Conservation (phyloP, 1,140 invertebrate genomes). For the Drosophila nikananu region DNA sequence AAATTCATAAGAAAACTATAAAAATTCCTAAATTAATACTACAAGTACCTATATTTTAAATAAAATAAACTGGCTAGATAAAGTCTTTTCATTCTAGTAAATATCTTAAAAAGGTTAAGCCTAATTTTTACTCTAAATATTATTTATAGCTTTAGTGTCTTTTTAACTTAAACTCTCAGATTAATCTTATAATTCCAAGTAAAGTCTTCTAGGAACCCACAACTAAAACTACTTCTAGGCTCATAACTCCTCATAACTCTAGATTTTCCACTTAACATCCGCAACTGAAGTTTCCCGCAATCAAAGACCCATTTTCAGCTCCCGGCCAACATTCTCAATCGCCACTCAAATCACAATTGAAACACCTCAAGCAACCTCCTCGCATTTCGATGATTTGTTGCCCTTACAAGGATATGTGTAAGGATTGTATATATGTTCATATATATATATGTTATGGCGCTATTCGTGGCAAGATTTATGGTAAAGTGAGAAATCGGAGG, state of each 20-base stretch:
- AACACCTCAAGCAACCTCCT: slow-evolving; percentile 49
- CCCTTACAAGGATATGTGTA: slow-evolving; percentile 44
- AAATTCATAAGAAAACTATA: too few species aligned
- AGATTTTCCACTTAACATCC: slow-evolving; percentile 1
- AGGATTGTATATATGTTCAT: slow-evolving; percentile 28
- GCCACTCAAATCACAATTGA: slow-evolving; percentile 41
- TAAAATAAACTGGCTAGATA: too few species aligned
- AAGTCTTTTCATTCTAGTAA: too few species aligned
- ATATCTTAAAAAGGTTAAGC: too few species aligned
- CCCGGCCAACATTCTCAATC: slow-evolving; percentile 36
- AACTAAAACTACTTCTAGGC: neutral
- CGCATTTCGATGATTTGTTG: slow-evolving; percentile 67
- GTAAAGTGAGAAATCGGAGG: slow-evolving; percentile 8
- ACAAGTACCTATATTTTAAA: too few species aligned
- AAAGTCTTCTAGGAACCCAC: neutral
- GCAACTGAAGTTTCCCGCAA: slow-evolving; percentile 22
- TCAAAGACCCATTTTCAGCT: slow-evolving; percentile 37
- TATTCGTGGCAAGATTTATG: slow-evolving; percentile 71
- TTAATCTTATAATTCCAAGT: neutral
- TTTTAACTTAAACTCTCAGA: too few species aligned
- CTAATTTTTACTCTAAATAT: too few species aligned
- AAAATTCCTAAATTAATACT: too few species aligned
- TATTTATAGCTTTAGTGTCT: neutral
- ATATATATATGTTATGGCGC: slow-evolving; percentile 17
- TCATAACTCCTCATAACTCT: slow-evolving; percentile 1